Percentiles rank a stretch among this genome's conserved stretches.
Evolutionary conservation across 2,888 invertebrate genomes (phyloP).

Genomic region (Leptopilina myrica): DNA sequence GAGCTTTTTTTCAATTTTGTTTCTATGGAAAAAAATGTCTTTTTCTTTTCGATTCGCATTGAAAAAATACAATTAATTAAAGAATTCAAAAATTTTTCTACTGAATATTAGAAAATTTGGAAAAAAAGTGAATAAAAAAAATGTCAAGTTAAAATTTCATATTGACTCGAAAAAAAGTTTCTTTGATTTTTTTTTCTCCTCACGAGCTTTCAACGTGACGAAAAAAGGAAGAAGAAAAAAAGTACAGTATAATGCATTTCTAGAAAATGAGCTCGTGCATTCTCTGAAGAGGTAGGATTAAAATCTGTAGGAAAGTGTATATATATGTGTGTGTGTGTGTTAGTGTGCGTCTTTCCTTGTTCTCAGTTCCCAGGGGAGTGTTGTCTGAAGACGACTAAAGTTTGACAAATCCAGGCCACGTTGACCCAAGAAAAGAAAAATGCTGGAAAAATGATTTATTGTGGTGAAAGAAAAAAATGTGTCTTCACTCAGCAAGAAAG

Average conservation of each 20-base stretch:
- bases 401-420: conserved; percentile 23
- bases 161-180: too few species aligned
- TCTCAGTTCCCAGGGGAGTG: conserved; percentile 2
- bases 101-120: too few species aligned
- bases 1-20: background rate
- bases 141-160: too few species aligned
- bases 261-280: conserved; percentile 70
- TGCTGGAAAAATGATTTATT: conserved; percentile 13
- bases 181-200: background rate
- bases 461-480: background rate
- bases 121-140: too few species aligned
- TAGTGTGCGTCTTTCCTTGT: conserved; percentile 8
- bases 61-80: too few species aligned
- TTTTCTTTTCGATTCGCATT: background rate
- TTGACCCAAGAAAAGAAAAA: conserved; percentile 3
- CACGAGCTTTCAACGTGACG: background rate
- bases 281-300: conserved; percentile 63
- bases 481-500: background rate
- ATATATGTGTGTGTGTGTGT: too few species aligned
- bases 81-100: too few species aligned
- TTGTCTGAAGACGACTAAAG: conserved; percentile 5
- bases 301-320: conserved; percentile 49
- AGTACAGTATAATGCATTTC: conserved; percentile 65
- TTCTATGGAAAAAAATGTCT: background rate
- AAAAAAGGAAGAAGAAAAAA: conserved; percentile 20